phyloP scores from a whole-genome alignment of 1,140 invertebrate species.

The Polyergus mexicanus region DNA sequence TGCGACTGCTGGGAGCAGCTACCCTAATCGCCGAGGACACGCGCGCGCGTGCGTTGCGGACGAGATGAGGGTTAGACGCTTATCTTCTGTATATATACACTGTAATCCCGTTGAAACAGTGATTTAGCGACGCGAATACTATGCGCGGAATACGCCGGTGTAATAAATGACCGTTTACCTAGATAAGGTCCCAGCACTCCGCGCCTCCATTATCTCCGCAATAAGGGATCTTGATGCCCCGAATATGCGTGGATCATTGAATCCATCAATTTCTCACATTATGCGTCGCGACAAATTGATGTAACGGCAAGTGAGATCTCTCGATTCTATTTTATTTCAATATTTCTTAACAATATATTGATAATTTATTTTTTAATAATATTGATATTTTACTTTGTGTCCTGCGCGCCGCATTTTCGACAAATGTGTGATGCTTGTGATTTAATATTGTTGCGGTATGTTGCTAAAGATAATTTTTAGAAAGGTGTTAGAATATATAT shows the following conservation, averaged over 20 bases:
- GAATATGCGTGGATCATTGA: conserved; percentile 29
- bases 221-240: conserved; percentile 38
- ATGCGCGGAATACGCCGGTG: conserved; percentile 5
- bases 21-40: conserved; percentile 54
- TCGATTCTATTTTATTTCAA: neutral
- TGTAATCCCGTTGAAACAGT: conserved; percentile 56
- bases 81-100: conserved; percentile 42
- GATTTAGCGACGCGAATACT: conserved; percentile 36
- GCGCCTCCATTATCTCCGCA: conserved; percentile 36
- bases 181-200: conserved; percentile 43
- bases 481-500: neutral
- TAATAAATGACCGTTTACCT: conserved; percentile 56
- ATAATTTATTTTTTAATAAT: no score
- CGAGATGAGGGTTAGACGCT: conserved; percentile 34
- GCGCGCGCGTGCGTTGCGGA: neutral
- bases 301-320: neutral
- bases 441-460: neutral
- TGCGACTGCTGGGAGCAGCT: conserved; percentile 40
- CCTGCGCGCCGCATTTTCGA: no score
- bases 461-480: conserved; percentile 22
- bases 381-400: no score
- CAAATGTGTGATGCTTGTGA: neutral
- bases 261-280: conserved; percentile 33
- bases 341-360: no score
- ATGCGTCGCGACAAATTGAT: neutral